Conservation (phyloP, 2,797 vertebrate species). For the Poeciliopsis paucimaculata region DNA sequence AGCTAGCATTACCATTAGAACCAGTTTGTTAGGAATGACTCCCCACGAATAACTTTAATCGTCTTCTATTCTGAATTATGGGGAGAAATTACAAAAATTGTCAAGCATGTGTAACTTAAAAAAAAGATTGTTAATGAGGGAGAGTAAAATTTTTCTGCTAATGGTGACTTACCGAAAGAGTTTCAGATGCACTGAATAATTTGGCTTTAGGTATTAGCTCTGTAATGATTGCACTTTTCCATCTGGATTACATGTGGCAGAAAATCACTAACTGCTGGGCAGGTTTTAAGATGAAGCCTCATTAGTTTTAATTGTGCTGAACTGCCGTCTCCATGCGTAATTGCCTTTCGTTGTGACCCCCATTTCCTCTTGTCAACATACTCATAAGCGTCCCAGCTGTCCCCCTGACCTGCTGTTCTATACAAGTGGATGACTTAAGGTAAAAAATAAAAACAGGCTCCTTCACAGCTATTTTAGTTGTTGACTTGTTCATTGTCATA, state of each 20-base stretch:
- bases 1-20: not conserved
- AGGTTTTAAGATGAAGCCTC: slow-evolving; percentile 75
- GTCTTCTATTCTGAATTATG: not conserved
- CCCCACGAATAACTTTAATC: not conserved
- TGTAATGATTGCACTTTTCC: slow-evolving; percentile 66
- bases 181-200: slow-evolving; percentile 37
- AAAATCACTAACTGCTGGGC: slow-evolving; percentile 72
- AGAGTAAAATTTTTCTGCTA: slow-evolving; percentile 14
- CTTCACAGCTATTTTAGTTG: slow-evolving; percentile 30
- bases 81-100: not conserved
- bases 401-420: slow-evolving; percentile 45
- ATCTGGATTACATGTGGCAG: slow-evolving; percentile 78
- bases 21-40: not conserved
- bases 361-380: slow-evolving; percentile 78
- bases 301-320: slow-evolving; percentile 79
- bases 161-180: slow-evolving; percentile 27
- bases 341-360: slow-evolving; percentile 73
- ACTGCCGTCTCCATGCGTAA: slow-evolving; percentile 74
- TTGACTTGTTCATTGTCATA: slow-evolving; percentile 45
- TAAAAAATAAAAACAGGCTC: slow-evolving; percentile 32
- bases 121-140: not conserved
- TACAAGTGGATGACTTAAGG: slow-evolving; percentile 36
- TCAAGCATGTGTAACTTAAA: slow-evolving; percentile 1
- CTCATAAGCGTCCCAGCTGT: slow-evolving; percentile 73
- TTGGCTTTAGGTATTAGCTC: slow-evolving; percentile 42